These are phyloP conservation scores for Drosophila seclusa DNA, from an alignment of 2,888 invertebrate genomes.

Conservation along the genomic window DNA sequence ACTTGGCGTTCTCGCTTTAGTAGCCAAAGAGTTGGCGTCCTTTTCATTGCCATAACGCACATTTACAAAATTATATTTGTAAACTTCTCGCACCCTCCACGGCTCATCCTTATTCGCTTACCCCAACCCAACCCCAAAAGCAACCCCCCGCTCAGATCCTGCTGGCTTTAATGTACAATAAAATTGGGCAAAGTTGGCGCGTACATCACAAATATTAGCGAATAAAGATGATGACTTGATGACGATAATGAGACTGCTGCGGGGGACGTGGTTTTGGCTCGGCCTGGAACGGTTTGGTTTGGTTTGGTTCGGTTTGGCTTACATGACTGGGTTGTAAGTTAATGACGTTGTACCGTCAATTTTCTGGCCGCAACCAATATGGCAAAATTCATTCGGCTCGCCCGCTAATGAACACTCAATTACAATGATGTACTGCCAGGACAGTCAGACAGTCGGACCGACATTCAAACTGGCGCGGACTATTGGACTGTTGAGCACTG, in stretches of 20 bases:
- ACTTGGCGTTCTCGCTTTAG: slow-evolving; percentile 34
- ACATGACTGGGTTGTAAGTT: slow-evolving; percentile 57
- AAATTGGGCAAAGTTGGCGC: slow-evolving; percentile 75
- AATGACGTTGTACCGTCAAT: slow-evolving; percentile 64
- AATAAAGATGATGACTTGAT: slow-evolving; percentile 77
- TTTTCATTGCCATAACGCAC: slow-evolving; percentile 77
- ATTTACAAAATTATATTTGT: slow-evolving; percentile 79
- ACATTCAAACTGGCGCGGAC: slow-evolving; percentile 13
- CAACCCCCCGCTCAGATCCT: slow-evolving; percentile 4
- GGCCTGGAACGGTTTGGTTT: neutral
- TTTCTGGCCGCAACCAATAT: slow-evolving; percentile 68
- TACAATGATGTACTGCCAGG: slow-evolving; percentile 73
- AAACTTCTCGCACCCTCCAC: slow-evolving; percentile 61
- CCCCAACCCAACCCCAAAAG: neutral
- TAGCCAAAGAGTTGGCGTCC: slow-evolving; percentile 64
- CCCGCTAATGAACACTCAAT: slow-evolving; percentile 80
- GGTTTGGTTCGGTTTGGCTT: slow-evolving; percentile 1
- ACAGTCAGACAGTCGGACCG: slow-evolving; percentile 14
- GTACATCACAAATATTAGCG: slow-evolving; percentile 79
- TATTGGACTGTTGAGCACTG: neutral
- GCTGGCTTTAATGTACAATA: slow-evolving; percentile 72
- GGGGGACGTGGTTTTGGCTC: slow-evolving; percentile 4
- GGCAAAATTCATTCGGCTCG: slow-evolving; percentile 68
- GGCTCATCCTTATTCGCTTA: neutral
- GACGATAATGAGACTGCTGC: slow-evolving; percentile 68